A percentile compares a stretch with the other conserved stretches of the same genome.
These are phyloP conservation scores for Tribolium castaneum DNA, from an alignment of 1,140 invertebrate species.

Conservation along the genomic window DNA sequence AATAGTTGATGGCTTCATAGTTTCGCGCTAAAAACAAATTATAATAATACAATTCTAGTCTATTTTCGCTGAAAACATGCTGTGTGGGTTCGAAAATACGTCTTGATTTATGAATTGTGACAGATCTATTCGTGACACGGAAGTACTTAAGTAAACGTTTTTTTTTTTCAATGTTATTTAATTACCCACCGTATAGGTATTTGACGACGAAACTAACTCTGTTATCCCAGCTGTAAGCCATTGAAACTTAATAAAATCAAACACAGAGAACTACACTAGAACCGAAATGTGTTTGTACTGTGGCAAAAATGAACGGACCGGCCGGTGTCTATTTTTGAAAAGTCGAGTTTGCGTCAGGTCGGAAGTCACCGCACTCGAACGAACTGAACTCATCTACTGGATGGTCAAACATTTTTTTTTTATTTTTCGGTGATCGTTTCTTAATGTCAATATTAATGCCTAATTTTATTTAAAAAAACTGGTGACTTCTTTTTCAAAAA, in stretches of 20 bases:
- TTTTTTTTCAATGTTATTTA: not conserved
- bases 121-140: conserved; percentile 1
- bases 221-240: conserved; percentile 84
- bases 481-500: too few relatives aligned
- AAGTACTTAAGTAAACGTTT: not conserved
- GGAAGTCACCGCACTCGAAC: conserved; percentile 36
- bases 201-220: conserved; percentile 82
- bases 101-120: not conserved
- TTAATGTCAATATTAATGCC: too few relatives aligned
- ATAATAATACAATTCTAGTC: conserved; percentile 3
- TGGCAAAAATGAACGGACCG: conserved; percentile 39
- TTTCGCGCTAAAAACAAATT: not conserved
- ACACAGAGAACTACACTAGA: conserved; percentile 31
- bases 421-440: too few relatives aligned
- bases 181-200: conserved; percentile 77
- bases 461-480: too few relatives aligned
- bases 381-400: conserved; percentile 21
- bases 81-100: conserved; percentile 1
- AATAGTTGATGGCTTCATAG: not conserved
- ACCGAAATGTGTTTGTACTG: conserved; percentile 16
- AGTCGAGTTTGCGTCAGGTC: conserved; percentile 38
- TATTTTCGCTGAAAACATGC: conserved; percentile 3
- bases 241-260: conserved; percentile 52
- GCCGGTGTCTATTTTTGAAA: conserved; percentile 52
- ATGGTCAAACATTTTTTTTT: not conserved